Evolutionary conservation across 1,140 invertebrate species (phyloP), one percentile per base, ranked within the genome.

Genomic region (Dreissena rostriformis): DNA sequence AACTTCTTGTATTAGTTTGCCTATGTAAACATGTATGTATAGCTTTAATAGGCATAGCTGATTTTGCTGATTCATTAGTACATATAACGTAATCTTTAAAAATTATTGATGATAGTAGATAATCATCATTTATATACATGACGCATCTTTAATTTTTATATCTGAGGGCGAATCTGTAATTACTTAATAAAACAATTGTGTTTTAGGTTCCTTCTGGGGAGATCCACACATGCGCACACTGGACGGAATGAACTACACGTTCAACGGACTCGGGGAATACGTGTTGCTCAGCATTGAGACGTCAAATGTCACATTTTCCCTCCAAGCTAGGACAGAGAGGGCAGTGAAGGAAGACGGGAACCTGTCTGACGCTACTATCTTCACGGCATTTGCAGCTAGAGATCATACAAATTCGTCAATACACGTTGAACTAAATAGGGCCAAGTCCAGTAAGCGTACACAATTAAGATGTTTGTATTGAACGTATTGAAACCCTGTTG

Each of bases 231-330:
- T 99, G 67, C 95, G 97, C 15, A 99, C 98, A 0, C 98, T 98
- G 88, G 98, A 99, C 92, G 95, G 96, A 81, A 92, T 96, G 12
- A 95, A 96, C 52, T 99, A 98, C 90, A 98, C 98, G 0, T 99
- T 99, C 93, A 99, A 99, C 90, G 98, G 98, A 4, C 96, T 98
- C 94, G 98, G 98, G 86, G 98, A 99, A 93, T 99, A 97, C 88
- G 96, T 97, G 0, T 92, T 99, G n/a, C 61, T 79, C 15, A 39
- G 26, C 22, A 49, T 79, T 51, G 10, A 52, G 10, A 66, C 63
- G 10, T n/a, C 51, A 22, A 79, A 79, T 14, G 17, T 26, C 0
- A 68, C 63, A 24, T 70, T 68, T 70, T 39, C 52, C 26, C 65
- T 79, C 17, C 76, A 79, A 51, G 76, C 76, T 53, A 79, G 76